phyloP scores from a whole-genome alignment of 30 jellyfish, hydroid and myxozoan species.

The Turritopsis dohrnii region DNA sequence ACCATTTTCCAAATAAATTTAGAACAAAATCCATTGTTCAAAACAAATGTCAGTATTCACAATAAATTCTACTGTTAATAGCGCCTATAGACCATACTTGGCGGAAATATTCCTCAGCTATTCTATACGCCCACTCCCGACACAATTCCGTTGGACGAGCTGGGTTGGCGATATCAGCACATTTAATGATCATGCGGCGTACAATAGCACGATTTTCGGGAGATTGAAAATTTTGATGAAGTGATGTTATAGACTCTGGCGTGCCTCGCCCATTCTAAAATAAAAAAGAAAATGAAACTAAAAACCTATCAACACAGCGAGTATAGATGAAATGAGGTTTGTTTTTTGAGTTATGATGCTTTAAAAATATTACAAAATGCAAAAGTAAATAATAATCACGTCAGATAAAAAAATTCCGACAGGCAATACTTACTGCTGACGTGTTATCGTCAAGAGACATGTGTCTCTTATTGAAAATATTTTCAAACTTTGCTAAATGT shows the following conservation, averaged over 20 bases:
- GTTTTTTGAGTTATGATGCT: too few relatives aligned
- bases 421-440: not conserved
- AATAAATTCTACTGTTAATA: too few relatives aligned
- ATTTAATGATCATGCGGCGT: conserved; percentile 80
- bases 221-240: conserved; percentile 67
- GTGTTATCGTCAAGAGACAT: conserved; percentile 32
- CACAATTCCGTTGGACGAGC: conserved; percentile 84
- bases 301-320: not conserved
- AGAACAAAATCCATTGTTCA: too few relatives aligned
- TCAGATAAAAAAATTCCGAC: not conserved
- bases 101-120: conserved; percentile 87
- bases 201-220: conserved; percentile 81
- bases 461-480: conserved; percentile 63
- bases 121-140: conserved; percentile 88
- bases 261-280: conserved; percentile 93
- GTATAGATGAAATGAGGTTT: too few relatives aligned
- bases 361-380: too few relatives aligned
- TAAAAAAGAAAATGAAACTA: not conserved
- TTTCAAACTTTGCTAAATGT: conserved; percentile 85
- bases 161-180: conserved; percentile 97
- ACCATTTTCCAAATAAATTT: too few relatives aligned
- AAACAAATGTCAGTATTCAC: too few relatives aligned
- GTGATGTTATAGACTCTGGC: conserved; percentile 82
- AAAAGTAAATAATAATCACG: too few relatives aligned
- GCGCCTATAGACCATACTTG: too few relatives aligned